Conservation (phyloP, 1,140 invertebrate species). For the Saccostrea echinata region DNA sequence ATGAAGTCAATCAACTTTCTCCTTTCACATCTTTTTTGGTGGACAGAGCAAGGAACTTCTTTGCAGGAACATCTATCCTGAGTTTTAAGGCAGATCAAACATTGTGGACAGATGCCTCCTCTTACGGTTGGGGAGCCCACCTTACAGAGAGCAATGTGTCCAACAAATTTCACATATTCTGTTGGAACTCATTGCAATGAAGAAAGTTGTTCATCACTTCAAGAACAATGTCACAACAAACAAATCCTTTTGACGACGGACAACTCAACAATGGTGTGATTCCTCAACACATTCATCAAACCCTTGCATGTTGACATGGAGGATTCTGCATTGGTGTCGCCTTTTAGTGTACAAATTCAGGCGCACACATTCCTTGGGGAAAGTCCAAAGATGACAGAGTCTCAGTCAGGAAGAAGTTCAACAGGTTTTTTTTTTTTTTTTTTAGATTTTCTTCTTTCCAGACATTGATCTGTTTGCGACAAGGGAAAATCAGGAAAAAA, state of each 20-base stretch:
- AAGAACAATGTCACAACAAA: too few species aligned
- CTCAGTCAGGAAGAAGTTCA: neutral
- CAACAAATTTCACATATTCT: too few species aligned
- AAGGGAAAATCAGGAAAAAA: slow-evolving; percentile 30
- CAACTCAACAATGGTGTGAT: too few species aligned
- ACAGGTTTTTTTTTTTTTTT: too few species aligned
- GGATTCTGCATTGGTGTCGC: too few species aligned
- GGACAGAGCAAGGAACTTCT: neutral
- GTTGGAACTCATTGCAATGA: too few species aligned
- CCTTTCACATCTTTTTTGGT: neutral
- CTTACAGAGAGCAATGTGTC: too few species aligned
- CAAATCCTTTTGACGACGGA: too few species aligned
- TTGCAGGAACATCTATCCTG: neutral
- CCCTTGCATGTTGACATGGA: slow-evolving; percentile 43
- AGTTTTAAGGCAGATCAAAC: neutral
- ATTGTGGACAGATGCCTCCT: neutral
- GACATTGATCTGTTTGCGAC: slow-evolving; percentile 38
- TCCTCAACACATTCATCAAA: too few species aligned
- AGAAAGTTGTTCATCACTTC: too few species aligned
- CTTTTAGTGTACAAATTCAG: too few species aligned
- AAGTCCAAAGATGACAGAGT: too few species aligned
- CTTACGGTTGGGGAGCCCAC: neutral
- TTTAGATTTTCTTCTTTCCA: neutral
- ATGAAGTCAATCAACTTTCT: neutral
- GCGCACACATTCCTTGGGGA: slow-evolving; percentile 36